phyloP scores from a whole-genome alignment of 2,888 invertebrate genomes.

The Tupiocoris notatus region DNA sequence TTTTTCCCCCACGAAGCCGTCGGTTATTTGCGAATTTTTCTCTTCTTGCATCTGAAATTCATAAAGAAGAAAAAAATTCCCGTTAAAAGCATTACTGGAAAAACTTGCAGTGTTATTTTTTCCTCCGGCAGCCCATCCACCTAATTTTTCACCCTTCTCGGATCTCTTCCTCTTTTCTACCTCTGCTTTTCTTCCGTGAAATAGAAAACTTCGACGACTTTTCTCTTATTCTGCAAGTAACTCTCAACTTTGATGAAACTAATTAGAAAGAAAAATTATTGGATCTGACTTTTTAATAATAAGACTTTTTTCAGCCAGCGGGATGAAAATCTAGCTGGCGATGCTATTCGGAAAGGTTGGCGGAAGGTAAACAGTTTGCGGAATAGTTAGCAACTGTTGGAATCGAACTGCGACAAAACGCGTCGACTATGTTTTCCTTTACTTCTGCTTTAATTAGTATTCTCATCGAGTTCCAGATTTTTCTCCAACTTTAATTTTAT shows the following conservation, averaged over 20 bases:
- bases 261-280: constrained; percentile 5
- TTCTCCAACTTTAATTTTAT: too few species aligned
- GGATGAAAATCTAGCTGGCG: too few species aligned
- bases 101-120: not conserved
- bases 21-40: not conserved
- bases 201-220: not conserved
- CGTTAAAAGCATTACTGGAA: not conserved
- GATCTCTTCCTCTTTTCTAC: not conserved
- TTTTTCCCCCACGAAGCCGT: too few species aligned
- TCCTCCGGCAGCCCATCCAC: not conserved
- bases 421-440: too few species aligned
- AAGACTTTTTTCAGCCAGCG: too few species aligned
- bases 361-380: too few species aligned
- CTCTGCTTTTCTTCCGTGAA: not conserved
- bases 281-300: constrained; percentile 7
- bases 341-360: too few species aligned
- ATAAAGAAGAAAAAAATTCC: not conserved
- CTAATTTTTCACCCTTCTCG: not conserved
- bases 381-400: too few species aligned
- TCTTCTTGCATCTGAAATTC: not conserved
- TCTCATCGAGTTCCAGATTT: too few species aligned
- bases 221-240: constrained; percentile 1
- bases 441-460: too few species aligned
- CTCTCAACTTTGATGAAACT: not conserved
- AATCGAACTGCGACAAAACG: too few species aligned